These are phyloP conservation scores for Spinibarbus caldwelli DNA, from an alignment of 2,797 vertebrate species.

Conservation along the genomic window DNA sequence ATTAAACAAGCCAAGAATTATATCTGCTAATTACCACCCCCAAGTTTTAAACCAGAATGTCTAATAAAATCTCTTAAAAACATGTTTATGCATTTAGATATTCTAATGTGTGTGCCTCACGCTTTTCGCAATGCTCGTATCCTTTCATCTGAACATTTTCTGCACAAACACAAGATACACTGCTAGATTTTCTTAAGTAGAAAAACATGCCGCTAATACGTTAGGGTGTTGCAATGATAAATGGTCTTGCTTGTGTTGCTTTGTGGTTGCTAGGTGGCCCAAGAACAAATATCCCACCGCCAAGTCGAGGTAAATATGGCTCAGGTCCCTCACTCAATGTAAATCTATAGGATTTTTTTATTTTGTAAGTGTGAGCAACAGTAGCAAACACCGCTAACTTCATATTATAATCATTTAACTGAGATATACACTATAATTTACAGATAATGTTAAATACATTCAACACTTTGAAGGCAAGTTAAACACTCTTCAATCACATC, in stretches of 20 bases:
- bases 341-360: not conserved
- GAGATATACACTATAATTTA: not conserved
- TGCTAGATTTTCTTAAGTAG: not conserved
- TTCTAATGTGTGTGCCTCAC: not conserved
- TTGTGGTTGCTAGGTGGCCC: not conserved
- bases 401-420: not conserved
- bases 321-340: not conserved
- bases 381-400: not conserved
- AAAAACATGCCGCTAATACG: not conserved
- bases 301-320: not conserved
- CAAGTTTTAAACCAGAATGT: not conserved
- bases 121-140: not conserved
- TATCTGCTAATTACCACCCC: no score
- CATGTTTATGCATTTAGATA: conserved; percentile 16
- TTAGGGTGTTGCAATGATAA: not conserved
- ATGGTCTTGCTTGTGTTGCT: not conserved
- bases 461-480: not conserved
- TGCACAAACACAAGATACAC: not conserved
- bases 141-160: not conserved
- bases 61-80: not conserved
- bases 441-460: not conserved
- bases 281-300: not conserved
- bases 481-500: not conserved
- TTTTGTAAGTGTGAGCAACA: not conserved
- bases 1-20: conserved; percentile 23